Evolutionary conservation across 2,113 vertebrate species (phyloP).

Genomic region (Apeltes quadracus): DNA sequence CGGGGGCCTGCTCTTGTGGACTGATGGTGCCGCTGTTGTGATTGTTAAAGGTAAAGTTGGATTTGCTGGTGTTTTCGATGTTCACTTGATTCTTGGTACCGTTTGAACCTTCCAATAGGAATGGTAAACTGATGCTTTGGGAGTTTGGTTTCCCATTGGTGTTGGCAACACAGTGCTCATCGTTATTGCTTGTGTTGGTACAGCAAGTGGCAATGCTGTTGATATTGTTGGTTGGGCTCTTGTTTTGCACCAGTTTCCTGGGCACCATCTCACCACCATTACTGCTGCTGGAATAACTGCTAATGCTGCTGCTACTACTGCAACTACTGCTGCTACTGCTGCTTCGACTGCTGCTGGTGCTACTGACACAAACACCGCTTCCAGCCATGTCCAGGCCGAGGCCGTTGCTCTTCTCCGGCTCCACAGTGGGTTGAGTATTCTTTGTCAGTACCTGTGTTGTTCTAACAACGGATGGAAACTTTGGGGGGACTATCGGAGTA

Average conservation of each 20-base stretch:
- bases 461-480: slow-evolving; percentile 73
- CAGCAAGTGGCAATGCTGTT: slow-evolving; percentile 58
- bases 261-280: slow-evolving; percentile 61
- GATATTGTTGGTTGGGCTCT: slow-evolving; percentile 53
- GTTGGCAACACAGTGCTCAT: slow-evolving; percentile 62
- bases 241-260: slow-evolving; percentile 58
- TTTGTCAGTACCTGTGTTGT: slow-evolving; percentile 77
- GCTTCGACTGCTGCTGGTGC: slow-evolving; percentile 73
- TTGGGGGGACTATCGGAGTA: slow-evolving; percentile 81
- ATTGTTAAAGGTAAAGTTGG: slow-evolving; percentile 65
- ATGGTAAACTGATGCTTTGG: slow-evolving; percentile 48
- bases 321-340: slow-evolving; percentile 75
- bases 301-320: slow-evolving; percentile 76
- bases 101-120: slow-evolving; percentile 51
- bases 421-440: slow-evolving; percentile 65
- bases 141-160: slow-evolving; percentile 52
- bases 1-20: slow-evolving; percentile 45
- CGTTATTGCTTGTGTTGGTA: slow-evolving; percentile 72
- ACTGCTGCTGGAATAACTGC: slow-evolving; percentile 72
- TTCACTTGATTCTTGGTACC: slow-evolving; percentile 63
- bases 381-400: slow-evolving; percentile 64
- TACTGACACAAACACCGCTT: slow-evolving; percentile 66
- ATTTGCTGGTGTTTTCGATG: slow-evolving; percentile 77
- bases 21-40: slow-evolving; percentile 45
- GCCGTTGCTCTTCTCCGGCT: slow-evolving; percentile 72